Conservation (phyloP, 92 coral and sea anemone species). For the Phymanthus crucifer region DNA sequence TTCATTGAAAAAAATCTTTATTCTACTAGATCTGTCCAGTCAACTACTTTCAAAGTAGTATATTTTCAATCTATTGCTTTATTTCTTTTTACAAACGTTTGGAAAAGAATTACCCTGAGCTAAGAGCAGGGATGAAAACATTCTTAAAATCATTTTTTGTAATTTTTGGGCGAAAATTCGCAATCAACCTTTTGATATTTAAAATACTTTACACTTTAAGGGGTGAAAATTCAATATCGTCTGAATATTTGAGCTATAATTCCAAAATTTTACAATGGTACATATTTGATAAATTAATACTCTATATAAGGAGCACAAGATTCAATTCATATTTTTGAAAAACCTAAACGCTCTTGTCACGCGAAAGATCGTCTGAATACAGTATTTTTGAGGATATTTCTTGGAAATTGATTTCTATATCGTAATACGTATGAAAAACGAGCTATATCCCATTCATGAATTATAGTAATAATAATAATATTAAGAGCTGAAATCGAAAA, state of each 20-base stretch:
- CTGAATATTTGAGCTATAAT: slow-evolving; percentile 80
- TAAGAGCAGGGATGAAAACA: slow-evolving; percentile 70
- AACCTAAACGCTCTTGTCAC: slow-evolving; percentile 66
- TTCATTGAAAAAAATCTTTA: slow-evolving; percentile 79
- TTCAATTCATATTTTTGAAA: slow-evolving; percentile 66
- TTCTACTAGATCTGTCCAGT: slow-evolving; percentile 74
- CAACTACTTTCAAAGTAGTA: slow-evolving; percentile 96
- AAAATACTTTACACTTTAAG: slow-evolving; percentile 95
- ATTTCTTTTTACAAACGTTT: slow-evolving; percentile 52
- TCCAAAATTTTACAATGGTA: slow-evolving; percentile 93
- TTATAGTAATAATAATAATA: slow-evolving; percentile 33
- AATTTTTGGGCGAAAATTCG: slow-evolving; percentile 74
- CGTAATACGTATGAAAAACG: slow-evolving; percentile 48
- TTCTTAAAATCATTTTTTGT: slow-evolving; percentile 77
- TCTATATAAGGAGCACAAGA: slow-evolving; percentile 81
- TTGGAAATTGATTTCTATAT: slow-evolving; percentile 52
- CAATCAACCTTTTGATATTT: slow-evolving; percentile 89
- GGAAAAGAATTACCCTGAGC: slow-evolving; percentile 75
- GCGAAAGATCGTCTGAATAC: slow-evolving; percentile 45
- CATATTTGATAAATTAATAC: slow-evolving; percentile 94
- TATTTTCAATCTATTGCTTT: slow-evolving; percentile 66
- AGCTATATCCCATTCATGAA: slow-evolving; percentile 50
- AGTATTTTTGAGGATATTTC: slow-evolving; percentile 30
- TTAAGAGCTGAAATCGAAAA: slow-evolving; percentile 43
- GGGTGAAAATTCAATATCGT: slow-evolving; percentile 93